Evolutionary conservation across 2,113 vertebrate genomes (phyloP).

Genomic region (Myxocyprinus asiaticus): DNA sequence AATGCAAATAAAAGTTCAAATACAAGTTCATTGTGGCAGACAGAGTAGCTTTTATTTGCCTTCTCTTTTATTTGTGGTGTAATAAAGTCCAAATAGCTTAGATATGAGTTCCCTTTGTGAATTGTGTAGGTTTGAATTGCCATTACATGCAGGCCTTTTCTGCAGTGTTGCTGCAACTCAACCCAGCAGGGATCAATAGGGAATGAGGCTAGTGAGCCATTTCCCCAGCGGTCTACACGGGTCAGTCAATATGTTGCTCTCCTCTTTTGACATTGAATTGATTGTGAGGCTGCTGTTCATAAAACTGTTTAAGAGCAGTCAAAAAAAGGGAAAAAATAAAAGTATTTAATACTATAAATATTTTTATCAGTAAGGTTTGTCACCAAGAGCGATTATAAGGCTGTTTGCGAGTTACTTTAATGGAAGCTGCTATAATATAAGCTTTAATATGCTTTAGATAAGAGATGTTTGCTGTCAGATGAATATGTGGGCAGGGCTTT

Average conservation of each 20-base stretch:
- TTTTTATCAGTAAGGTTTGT: not conserved
- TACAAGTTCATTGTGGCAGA: not conserved
- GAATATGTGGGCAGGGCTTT: slow-evolving; percentile 30
- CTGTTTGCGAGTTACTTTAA: not conserved
- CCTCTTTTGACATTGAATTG: slow-evolving; percentile 58
- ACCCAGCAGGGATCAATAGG: slow-evolving; percentile 57
- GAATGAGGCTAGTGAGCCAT: slow-evolving; percentile 50
- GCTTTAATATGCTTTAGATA: not conserved
- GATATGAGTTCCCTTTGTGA: slow-evolving; percentile 41
- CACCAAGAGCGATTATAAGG: too few species aligned
- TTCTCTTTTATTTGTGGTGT: slow-evolving; percentile 41
- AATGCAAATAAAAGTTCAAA: too few species aligned
- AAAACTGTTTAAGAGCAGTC: slow-evolving; percentile 53
- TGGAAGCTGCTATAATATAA: not conserved
- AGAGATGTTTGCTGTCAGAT: slow-evolving; percentile 11
- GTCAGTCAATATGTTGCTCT: slow-evolving; percentile 63
- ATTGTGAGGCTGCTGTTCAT: slow-evolving; percentile 47
- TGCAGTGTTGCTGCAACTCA: slow-evolving; percentile 52
- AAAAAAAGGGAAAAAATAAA: not conserved
- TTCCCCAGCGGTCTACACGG: slow-evolving; percentile 52
- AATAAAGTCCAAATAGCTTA: slow-evolving; percentile 45
- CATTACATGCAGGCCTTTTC: slow-evolving; percentile 41
- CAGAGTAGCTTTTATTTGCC: not conserved
- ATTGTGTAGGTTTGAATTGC: slow-evolving; percentile 39
- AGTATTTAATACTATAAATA: not conserved